phyloP scores from a whole-genome alignment of 2,888 invertebrate genomes.

The Scaptomyza polygonia region DNA sequence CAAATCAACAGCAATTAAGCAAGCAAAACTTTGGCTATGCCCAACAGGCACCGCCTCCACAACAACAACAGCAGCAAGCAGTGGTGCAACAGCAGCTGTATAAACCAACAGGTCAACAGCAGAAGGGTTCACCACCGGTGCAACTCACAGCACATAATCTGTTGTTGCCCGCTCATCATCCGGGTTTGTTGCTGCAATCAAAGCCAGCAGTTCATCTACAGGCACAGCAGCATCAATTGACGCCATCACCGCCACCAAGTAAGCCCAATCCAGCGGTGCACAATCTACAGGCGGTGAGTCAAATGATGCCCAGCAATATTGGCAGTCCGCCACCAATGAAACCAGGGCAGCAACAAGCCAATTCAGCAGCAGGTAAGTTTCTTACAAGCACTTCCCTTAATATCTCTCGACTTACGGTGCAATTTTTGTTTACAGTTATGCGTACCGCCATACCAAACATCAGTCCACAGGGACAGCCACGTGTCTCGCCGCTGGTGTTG shows the following conservation, averaged over 20 bases:
- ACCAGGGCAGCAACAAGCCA: constrained; percentile 62
- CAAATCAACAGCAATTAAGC: constrained; percentile 47
- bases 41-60: constrained; percentile 35
- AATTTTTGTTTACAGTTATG: constrained; percentile 46
- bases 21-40: constrained; percentile 64
- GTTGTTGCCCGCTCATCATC: constrained; percentile 73
- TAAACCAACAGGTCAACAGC: constrained; percentile 70
- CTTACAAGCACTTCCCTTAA: background rate
- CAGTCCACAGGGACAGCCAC: constrained; percentile 87
- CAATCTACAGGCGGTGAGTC: constrained; percentile 77
- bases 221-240: constrained; percentile 76
- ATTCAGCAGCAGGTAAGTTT: constrained; percentile 84
- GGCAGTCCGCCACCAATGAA: constrained; percentile 86
- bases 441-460: constrained; percentile 87
- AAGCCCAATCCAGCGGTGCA: constrained; percentile 82
- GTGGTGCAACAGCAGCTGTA: constrained; percentile 74
- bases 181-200: constrained; percentile 72
- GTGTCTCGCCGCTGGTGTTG: constrained; percentile 85
- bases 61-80: constrained; percentile 44
- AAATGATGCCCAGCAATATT: constrained; percentile 85
- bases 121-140: constrained; percentile 65
- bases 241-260: constrained; percentile 77
- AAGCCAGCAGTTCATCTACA: constrained; percentile 78
- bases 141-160: constrained; percentile 75
- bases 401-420: background rate